Evolutionary conservation across 2,888 invertebrate species (phyloP), one percentile per base, ranked within the genome.

Genomic region (Parnassius smintheus): DNA sequence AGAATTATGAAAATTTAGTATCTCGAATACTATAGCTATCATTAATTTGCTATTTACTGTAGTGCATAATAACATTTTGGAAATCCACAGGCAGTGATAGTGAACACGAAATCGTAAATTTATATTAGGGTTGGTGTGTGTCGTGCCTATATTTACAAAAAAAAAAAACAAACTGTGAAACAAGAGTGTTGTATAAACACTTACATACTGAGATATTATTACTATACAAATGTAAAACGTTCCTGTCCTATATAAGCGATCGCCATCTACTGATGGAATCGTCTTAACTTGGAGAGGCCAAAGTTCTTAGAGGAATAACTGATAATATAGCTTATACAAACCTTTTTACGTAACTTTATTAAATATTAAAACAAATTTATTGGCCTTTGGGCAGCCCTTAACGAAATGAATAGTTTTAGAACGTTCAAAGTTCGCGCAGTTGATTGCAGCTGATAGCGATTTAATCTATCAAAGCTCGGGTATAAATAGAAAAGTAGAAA

Each of bases 51-150:
- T 46, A 52, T 51, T 64, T 41, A 10, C 54, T 44, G 44, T 65
- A 71, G 69, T 67, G 77, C 78, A 82, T 83, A 79, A 82, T 83
- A 79, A 83, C 35, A 35, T 78, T 80, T 79, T 72, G 76, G 65
- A 72, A 65, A 66, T 52, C 66, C 58, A 75, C 82, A 83, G 76
- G 77, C 82, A 79, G 75, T 65, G 70, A 49, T 13, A 13, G 9
- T 70, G 75, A 71, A 72, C 86, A 86, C 87, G 86, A 66, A 82
- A 78, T 73, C 72, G 75, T 79, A 73, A 79, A 76, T 78, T 85
- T 84, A 9, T 13, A 13, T 25, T 53, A 62, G 62, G 62, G 62
- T 58, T 58, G 58, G 35, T 35, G 35, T 35, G 35, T 35, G 18
- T 18, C 18, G 18, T 18, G 18, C 18, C 18, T 18, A 35, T 7